A percentile compares a stretch with the other conserved stretches of the same genome.
phyloP scores from a whole-genome alignment of 2,113 vertebrate genomes.

The Etia nguti region DNA sequence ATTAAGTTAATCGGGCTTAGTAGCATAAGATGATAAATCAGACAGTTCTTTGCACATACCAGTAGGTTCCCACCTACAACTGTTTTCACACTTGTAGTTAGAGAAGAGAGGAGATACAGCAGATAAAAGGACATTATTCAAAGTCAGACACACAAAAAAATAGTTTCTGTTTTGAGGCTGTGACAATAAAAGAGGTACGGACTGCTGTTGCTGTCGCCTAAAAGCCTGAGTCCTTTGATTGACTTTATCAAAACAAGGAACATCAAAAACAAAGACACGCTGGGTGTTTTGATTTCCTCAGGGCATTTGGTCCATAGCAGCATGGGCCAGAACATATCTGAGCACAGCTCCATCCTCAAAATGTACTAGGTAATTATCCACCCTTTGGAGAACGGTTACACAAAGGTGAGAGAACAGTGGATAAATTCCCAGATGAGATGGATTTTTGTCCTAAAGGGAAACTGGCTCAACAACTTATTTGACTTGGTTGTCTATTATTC shows the following conservation, averaged over 20 bases:
- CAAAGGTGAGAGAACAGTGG: conserved; percentile 16
- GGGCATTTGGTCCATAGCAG: conserved; percentile 38
- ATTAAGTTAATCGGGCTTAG: conserved; percentile 67
- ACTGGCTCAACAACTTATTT: conserved; percentile 33
- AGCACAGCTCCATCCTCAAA: conserved; percentile 3
- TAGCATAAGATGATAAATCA: conserved; percentile 54
- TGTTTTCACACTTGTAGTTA: background rate
- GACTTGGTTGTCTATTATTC: conserved; percentile 50
- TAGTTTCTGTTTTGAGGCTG: background rate
- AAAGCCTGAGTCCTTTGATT: conserved; percentile 35
- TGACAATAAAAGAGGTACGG: background rate
- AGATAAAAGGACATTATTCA: background rate
- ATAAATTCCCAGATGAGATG: conserved; percentile 27
- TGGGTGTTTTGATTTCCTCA: conserved; percentile 26
- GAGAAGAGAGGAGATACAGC: background rate
- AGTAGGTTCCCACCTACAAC: background rate
- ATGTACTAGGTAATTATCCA: conserved; percentile 26
- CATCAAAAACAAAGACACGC: conserved; percentile 43
- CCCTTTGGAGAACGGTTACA: conserved; percentile 20
- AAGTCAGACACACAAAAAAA: background rate
- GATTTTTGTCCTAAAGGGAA: conserved; percentile 40
- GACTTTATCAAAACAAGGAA: conserved; percentile 44
- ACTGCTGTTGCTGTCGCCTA: background rate
- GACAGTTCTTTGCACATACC: background rate
- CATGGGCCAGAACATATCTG: conserved; percentile 38